phyloP scores from a whole-genome alignment of 2,113 vertebrate species.

The Hystrix brachyura region DNA sequence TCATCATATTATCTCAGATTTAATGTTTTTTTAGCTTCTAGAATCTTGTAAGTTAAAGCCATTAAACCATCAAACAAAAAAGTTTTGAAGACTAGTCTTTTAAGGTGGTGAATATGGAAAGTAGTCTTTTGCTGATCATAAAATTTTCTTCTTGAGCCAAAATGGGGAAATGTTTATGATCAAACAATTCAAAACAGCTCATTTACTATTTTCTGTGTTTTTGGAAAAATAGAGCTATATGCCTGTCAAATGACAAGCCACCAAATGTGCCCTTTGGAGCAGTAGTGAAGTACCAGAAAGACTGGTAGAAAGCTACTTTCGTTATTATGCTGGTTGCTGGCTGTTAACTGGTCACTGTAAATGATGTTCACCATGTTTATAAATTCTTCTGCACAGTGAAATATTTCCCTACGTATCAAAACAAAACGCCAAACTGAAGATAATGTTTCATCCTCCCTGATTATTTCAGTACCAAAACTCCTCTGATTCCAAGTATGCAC shows the following conservation, averaged over 20 bases:
- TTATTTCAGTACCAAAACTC: neutral
- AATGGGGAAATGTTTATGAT: neutral
- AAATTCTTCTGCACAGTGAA: neutral
- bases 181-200: neutral
- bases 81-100: constrained; percentile 11
- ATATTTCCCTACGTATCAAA: neutral
- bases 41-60: constrained; percentile 17
- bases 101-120: neutral
- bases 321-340: neutral
- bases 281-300: neutral
- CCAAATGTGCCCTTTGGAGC: neutral
- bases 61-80: constrained; percentile 47
- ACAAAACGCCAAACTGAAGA: neutral
- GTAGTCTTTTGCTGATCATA: neutral
- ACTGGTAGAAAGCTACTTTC: neutral
- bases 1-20: constrained; percentile 15
- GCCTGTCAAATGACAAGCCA: neutral
- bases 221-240: neutral
- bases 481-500: neutral
- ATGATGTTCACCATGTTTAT: neutral
- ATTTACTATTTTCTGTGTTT: neutral
- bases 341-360: constrained; percentile 30
- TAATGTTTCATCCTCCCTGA: neutral
- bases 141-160: constrained; percentile 14
- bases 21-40: neutral